Conservation (phyloP, 2,797 vertebrate species). For the Acanthurus leucopareius region DNA sequence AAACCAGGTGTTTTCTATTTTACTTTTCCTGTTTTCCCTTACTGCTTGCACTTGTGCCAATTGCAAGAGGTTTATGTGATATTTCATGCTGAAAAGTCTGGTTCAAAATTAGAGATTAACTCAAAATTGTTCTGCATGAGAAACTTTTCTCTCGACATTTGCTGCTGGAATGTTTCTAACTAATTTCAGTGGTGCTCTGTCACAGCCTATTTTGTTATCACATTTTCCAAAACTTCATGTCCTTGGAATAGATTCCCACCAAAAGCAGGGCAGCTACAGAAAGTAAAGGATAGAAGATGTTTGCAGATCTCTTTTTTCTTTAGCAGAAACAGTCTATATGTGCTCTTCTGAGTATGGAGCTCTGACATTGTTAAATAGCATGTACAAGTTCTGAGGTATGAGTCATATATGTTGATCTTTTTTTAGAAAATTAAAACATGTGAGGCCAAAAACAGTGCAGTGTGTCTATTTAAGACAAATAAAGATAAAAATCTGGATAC, state of each 20-base stretch:
- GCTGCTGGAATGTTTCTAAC: constrained; percentile 26
- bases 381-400: background rate
- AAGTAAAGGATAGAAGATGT: constrained; percentile 40
- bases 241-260: constrained; percentile 54
- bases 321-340: background rate
- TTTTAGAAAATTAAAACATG: constrained; percentile 3
- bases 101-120: constrained; percentile 39
- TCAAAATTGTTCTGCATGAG: constrained; percentile 33
- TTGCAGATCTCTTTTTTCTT: constrained; percentile 40
- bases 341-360: constrained; percentile 23
- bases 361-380: constrained; percentile 13
- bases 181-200: constrained; percentile 5
- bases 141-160: constrained; percentile 39
- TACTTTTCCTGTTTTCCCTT: constrained; percentile 64
- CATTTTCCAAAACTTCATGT: constrained; percentile 37
- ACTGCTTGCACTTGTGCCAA: constrained; percentile 33
- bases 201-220: constrained; percentile 39
- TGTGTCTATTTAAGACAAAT: constrained; percentile 2
- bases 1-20: constrained; percentile 76
- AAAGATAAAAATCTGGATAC: background rate
- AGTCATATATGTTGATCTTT: background rate
- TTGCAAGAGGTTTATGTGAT: constrained; percentile 26
- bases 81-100: constrained; percentile 33
- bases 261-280: constrained; percentile 28
- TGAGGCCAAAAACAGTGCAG: constrained; percentile 22